Evolutionary conservation across 2,113 vertebrate genomes (phyloP), one percentile per base, ranked within the genome.

Genomic region (Peucedramus taeniatus): DNA sequence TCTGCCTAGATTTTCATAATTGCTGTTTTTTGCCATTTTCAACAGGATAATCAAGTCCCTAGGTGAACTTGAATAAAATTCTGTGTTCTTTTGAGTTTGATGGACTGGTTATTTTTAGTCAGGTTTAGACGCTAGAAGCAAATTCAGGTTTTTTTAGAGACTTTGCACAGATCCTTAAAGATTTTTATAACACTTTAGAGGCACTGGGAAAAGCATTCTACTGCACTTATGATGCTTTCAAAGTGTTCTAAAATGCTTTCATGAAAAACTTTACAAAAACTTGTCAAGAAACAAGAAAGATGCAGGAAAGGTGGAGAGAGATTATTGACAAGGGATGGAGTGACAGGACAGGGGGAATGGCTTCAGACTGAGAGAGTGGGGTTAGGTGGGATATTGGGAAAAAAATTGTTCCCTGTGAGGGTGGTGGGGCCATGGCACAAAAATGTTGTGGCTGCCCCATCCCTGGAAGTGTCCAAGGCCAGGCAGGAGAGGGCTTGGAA

Each of bases 21-120:
- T 90, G 44, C 56, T 30, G 9, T 2, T 10, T 69, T 87, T 77
- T 77, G 50, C 35, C 68, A 44, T 77, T 91, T 93, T 66, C 53
- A 61, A 60, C 59, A 57, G 50, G 92, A 91, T 80, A 79, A 61
- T 87, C 80, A 95, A 89, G 85, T 92, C 65, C 92, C 75, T 60
- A 63, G 28, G 87, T 95, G 88, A 94, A 83, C 54, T 56, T 64
- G 27, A 88, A 86, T 35, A 51, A 77, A 91, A 95, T 60, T 77
- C 21, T 42, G n/a, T 88, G 78, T 75, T 87, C 83, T 71, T 74
- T 92, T 89, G 56, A 90, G 66, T 56, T 93, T 94, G 83, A 96
- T 79, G 92, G 89, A 92, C 61, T 82, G 77, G 89, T 74, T 96
- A 96, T 94, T 95, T 97, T 96, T 96, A 95, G 91, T 51, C 28